Base-by-base conservation (phyloP, 2,797 vertebrate genomes). In the Epinephelus malabaricus region DNA sequence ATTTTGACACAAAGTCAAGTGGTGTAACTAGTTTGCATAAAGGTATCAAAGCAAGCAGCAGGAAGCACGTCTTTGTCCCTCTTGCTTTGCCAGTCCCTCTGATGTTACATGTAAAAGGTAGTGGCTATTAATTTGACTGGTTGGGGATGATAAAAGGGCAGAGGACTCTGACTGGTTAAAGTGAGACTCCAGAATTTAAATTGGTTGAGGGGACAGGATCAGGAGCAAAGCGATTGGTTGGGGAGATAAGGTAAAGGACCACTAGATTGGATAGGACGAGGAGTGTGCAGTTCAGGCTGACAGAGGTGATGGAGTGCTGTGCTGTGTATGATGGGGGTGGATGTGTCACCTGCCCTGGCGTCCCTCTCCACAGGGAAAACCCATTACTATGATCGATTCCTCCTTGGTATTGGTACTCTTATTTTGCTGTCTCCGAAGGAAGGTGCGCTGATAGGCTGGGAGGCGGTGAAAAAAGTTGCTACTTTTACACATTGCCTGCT, bases 361-460 rank as follows among this genome's bases (percentile, higher is more conserved):
- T 81, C 75, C 83, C 80, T 84, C 82, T 84, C 76, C 73, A 62
- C 73, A 27, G 71, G 75, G 62, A 67, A 81, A 82, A 74, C 76
- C 56, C 86, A 87, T 92, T 89, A 88, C 77, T 45, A 67, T 85
- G 90, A 93, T 90, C 79, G 73, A 92, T 93, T 90, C 75, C 79
- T 83, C 63, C 73, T 61, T 5, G 38, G 65, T 77, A 79, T 81
- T 84, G 73, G 58, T 69, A 62, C 73, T 76, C 76, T 83, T 86
- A 83, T 88, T 88, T 85, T 76, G 59, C 80, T 64, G 79, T 72
- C 84, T 81, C 63, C 14, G 1, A 63, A 72, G 51, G 56, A 68
- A 76, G 69, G 77, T 40, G 40, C 54, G 54, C 65, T 68, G 56
- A 87, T 76, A 62, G 81, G 69, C 38, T 72, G 38, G 73, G 69